These are phyloP conservation scores for Botia almorhae DNA, from an alignment of 2,797 vertebrate genomes.

Conservation along the genomic window DNA sequence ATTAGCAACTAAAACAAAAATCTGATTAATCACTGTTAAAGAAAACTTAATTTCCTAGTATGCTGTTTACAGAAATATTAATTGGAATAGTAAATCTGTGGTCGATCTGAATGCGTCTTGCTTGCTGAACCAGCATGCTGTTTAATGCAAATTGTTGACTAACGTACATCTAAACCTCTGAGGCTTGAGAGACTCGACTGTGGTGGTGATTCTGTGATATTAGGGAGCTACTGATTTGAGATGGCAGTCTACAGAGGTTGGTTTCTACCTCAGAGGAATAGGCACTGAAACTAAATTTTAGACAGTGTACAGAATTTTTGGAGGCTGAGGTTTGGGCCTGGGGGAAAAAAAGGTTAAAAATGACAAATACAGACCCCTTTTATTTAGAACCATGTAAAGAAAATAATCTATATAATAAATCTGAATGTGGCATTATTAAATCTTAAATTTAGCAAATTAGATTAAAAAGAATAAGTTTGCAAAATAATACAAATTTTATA, in stretches of 20 bases:
- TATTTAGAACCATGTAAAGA: too few species aligned
- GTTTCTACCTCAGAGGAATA: conserved; percentile 15
- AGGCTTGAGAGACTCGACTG: too few species aligned
- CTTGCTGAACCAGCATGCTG: conserved; percentile 13
- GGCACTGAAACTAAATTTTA: conserved; percentile 11
- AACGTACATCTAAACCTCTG: conserved; percentile 33
- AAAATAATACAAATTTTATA: too few species aligned
- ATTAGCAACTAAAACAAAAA: not conserved
- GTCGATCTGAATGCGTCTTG: conserved; percentile 15
- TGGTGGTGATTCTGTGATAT: conserved; percentile 19
- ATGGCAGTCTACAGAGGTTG: conserved; percentile 8
- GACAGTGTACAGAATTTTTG: conserved; percentile 36
- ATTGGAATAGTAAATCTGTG: conserved; percentile 23
- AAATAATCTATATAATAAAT: too few species aligned
- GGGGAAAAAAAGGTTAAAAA: not conserved
- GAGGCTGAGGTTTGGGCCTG: conserved; percentile 39
- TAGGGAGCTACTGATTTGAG: conserved; percentile 13
- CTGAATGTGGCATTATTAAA: not conserved
- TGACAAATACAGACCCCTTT: too few species aligned
- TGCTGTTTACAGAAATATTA: conserved; percentile 25
- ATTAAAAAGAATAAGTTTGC: too few species aligned
- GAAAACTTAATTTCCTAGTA: conserved; percentile 9
- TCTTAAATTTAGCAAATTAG: too few species aligned
- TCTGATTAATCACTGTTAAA: not conserved
- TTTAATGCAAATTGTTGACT: conserved; percentile 30